Evolutionary conservation across 2,888 invertebrate genomes (phyloP).

Genomic region (Spialia ferax): DNA sequence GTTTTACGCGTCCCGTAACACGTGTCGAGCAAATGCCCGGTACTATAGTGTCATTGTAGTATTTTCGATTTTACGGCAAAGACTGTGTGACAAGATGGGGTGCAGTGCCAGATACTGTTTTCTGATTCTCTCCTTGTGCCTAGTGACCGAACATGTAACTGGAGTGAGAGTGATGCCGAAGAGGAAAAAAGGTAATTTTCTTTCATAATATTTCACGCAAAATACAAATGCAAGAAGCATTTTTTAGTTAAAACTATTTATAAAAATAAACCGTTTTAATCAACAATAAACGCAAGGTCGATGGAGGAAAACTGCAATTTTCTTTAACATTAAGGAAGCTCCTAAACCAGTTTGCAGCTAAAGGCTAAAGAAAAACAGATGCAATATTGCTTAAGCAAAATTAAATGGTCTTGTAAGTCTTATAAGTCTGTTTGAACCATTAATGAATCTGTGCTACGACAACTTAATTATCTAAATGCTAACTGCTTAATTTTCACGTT

Average conservation of each 20-base stretch:
- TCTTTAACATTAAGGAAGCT: constrained; percentile 30
- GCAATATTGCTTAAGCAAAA: background rate
- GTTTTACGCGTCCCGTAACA: constrained; percentile 54
- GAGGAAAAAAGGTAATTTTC: constrained; percentile 84
- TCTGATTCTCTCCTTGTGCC: constrained; percentile 81
- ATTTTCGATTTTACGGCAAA: constrained; percentile 50
- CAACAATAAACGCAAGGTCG: constrained; percentile 30
- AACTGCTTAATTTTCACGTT: constrained; percentile 15
- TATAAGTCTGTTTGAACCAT: background rate
- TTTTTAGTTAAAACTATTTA: constrained; percentile 8
- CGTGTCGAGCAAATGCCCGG: constrained; percentile 67
- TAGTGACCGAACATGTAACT: constrained; percentile 80
- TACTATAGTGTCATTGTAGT: constrained; percentile 66
- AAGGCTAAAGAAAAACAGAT: background rate
- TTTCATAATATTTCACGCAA: background rate
- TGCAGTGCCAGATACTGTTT: constrained; percentile 83
- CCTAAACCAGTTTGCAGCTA: background rate
- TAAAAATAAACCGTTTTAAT: constrained; percentile 15
- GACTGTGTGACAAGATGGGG: constrained; percentile 79
- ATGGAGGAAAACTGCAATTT: constrained; percentile 36
- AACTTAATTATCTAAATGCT: background rate
- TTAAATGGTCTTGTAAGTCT: background rate
- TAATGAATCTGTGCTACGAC: background rate
- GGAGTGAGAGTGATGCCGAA: constrained; percentile 86
- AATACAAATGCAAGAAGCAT: no score